Evolutionary conservation across 2,797 vertebrate genomes (phyloP), one percentile per base, ranked within the genome.

Genomic region (Paguma larvata): DNA sequence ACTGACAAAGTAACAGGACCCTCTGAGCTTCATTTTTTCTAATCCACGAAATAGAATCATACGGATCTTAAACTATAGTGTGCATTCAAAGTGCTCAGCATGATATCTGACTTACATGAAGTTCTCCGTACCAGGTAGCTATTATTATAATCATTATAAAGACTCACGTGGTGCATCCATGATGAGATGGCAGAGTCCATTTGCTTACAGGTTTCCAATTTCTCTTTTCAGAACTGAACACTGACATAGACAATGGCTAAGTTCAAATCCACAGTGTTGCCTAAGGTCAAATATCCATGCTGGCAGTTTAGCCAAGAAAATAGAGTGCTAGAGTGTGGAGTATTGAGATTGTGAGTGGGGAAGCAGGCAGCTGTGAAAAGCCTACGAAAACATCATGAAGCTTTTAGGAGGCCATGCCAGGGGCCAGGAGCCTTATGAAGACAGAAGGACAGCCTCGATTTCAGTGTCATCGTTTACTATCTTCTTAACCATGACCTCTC

Each of bases 201-300:
- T 44, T 72, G 34, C 38, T 32, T 87, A 73, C 4, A 53, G 32
- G n/a, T 38, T 85, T 95, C 62, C 11, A 67, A 18, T n/a, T 93
- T 91, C 32, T 94, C 51, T 85, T 89, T 96, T 82, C 19, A 85
- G 25, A 94, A 75, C 10, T 67, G 34, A 90, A 84, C 32, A 56
- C 1, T 23, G 56, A 38, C 32, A 77, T 3, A 30, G 38, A 70
- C 32, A 38, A 48, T 65, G 68, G 6, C 19, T 32, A 70, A 86
- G n/a, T 93, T 56, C 53, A 95, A 93, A 94, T 3, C 48, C 18
- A 12, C 5, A 23, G 48, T 44, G 38, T 7, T 67, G 18, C 18
- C 34, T 65, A 38, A 70, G 19, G 44, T 87, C 27, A 92, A 44
- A 16, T 30, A 65, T 67, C 41, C 5, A 67, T 68, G 73, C 51